phyloP scores from a whole-genome alignment of 2,888 invertebrate species.

The Brachyptera risi region DNA sequence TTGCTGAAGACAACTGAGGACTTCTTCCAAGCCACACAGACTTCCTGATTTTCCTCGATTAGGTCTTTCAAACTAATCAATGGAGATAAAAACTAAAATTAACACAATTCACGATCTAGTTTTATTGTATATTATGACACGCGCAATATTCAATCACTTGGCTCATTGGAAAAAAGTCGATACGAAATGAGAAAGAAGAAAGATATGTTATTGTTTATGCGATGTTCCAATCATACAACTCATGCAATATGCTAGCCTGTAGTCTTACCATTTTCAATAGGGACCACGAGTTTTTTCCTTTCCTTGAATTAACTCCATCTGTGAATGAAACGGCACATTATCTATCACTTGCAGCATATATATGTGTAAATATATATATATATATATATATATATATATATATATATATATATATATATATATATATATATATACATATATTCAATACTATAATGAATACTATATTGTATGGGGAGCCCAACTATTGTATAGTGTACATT shows the following conservation, averaged over 20 bases:
- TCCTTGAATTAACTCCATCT: constrained; percentile 42
- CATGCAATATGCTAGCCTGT: no score
- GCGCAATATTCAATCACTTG: not conserved
- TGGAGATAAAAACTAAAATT: constrained; percentile 23
- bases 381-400: no score
- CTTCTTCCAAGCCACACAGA: constrained; percentile 48
- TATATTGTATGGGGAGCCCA: no score
- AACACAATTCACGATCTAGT: not conserved
- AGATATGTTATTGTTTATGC: no score
- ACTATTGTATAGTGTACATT: no score
- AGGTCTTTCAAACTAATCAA: constrained; percentile 50
- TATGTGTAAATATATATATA: no score
- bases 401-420: no score
- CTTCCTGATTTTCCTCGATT: constrained; percentile 50
- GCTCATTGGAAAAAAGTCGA: not conserved
- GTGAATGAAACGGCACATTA: no score
- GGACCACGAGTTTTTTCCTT: constrained; percentile 47
- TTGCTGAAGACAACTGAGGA: constrained; percentile 48
- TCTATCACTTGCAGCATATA: no score
- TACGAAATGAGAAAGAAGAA: not conserved
- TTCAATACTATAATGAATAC: no score
- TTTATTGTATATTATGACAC: not conserved
- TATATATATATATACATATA: no score
- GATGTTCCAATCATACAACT: no score
- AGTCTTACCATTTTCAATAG: constrained; percentile 45